These are phyloP conservation scores for Phyllotis vaccarum DNA, from an alignment of 2,797 vertebrate species.

Conservation along the genomic window DNA sequence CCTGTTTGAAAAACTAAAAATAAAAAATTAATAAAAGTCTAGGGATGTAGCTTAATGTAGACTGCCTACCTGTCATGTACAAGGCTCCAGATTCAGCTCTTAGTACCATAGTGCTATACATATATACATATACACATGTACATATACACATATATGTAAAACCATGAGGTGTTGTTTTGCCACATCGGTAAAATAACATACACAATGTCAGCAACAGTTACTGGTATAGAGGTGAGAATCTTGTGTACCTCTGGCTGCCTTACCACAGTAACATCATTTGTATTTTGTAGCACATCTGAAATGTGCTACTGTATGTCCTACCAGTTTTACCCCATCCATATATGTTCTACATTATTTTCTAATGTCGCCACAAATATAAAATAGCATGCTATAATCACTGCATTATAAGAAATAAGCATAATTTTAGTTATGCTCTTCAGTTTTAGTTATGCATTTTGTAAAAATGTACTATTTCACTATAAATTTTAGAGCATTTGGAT, in stretches of 20 bases:
- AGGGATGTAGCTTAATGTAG: background rate
- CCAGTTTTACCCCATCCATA: background rate
- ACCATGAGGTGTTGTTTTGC: background rate
- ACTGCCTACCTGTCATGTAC: background rate
- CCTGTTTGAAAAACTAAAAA: background rate
- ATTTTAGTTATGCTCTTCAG: slow-evolving; percentile 17
- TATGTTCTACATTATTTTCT: background rate
- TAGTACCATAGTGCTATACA: background rate
- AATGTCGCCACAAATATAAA: background rate
- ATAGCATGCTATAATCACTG: background rate
- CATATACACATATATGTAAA: background rate
- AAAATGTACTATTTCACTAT: background rate
- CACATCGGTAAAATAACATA: slow-evolving; percentile 48
- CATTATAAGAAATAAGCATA: background rate
- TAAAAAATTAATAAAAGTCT: background rate
- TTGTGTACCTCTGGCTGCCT: background rate
- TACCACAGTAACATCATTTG: background rate
- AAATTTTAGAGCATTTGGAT: slow-evolving; percentile 15
- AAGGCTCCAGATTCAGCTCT: background rate
- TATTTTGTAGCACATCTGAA: slow-evolving; percentile 1
- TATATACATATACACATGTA: too few species aligned
- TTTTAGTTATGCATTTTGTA: background rate
- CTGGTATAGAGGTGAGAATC: background rate
- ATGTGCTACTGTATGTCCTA: background rate
- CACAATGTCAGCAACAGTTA: background rate